These are phyloP conservation scores for Okapia johnstoni DNA, from an alignment of 2,113 vertebrate genomes.

Conservation along the genomic window DNA sequence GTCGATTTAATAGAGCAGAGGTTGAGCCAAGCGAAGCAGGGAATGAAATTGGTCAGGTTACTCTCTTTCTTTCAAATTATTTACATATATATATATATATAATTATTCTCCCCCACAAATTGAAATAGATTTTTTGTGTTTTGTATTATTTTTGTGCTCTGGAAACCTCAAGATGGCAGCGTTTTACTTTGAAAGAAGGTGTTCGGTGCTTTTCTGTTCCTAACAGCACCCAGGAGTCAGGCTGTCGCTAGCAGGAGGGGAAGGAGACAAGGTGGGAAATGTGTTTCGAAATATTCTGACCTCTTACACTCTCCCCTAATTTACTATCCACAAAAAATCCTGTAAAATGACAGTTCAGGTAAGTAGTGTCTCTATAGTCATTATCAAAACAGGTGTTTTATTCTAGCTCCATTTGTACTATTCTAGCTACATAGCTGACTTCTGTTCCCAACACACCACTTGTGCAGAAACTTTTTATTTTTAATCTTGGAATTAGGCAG, in stretches of 20 bases:
- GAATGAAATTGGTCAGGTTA: background rate
- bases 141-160: background rate
- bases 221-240: slow-evolving; percentile 24
- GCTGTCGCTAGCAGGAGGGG: slow-evolving; percentile 42
- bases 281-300: slow-evolving; percentile 66
- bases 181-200: slow-evolving; percentile 54
- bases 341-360: slow-evolving; percentile 12
- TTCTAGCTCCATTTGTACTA: slow-evolving; percentile 12
- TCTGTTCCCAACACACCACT: background rate
- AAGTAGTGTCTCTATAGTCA: slow-evolving; percentile 42
- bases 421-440: background rate
- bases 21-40: background rate
- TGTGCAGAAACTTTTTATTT: slow-evolving; percentile 32
- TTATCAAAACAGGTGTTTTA: slow-evolving; percentile 45
- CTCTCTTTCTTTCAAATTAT: background rate
- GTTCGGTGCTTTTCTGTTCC: slow-evolving; percentile 38
- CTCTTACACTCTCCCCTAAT: slow-evolving; percentile 60
- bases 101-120: fast-evolving
- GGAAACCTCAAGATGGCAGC: slow-evolving; percentile 75
- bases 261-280: slow-evolving; percentile 22
- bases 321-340: slow-evolving; percentile 57
- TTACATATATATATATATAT: background rate
- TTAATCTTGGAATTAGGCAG: slow-evolving; percentile 22
- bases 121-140: background rate
- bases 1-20: background rate